Percentiles rank a stretch among this genome's conserved stretches.
Conservation (phyloP, 2,888 invertebrate genomes). For the Helicoverpa assulta region DNA sequence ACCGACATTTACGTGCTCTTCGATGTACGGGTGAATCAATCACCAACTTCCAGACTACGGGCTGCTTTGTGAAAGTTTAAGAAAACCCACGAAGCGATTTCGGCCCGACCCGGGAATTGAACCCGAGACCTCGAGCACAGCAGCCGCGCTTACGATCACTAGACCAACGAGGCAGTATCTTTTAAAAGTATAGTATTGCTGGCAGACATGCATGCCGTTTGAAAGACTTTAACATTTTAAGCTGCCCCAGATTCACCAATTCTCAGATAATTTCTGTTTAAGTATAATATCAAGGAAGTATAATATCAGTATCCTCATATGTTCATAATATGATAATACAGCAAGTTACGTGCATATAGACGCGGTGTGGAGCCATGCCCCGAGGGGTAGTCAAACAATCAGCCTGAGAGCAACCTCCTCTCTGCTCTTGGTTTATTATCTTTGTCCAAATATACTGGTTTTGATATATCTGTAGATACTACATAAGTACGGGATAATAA, state of each 20-base stretch:
- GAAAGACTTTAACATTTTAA: not conserved
- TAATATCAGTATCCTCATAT: not conserved
- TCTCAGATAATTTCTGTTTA: not conserved
- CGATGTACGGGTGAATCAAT: no score
- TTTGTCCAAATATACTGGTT: slow-evolving; percentile 37
- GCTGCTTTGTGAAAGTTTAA: no score
- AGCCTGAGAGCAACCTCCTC: slow-evolving; percentile 34
- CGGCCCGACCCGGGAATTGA: no score
- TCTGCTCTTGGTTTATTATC: slow-evolving; percentile 24
- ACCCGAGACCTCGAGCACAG: no score
- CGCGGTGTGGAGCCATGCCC: slow-evolving; percentile 15
- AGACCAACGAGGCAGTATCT: no score
- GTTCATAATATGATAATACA: not conserved
- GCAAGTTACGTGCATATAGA: slow-evolving; percentile 2
- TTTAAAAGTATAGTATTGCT: no score
- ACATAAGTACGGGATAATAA: not conserved
- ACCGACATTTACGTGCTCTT: no score
- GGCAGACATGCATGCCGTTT: no score
- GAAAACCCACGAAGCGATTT: no score
- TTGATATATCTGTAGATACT: slow-evolving; percentile 24
- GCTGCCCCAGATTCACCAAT: not conserved
- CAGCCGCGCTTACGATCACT: no score
- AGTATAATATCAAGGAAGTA: not conserved
- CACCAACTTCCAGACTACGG: no score
- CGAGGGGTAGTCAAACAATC: slow-evolving; percentile 53